Percentiles rank a stretch among this genome's conserved stretches.
phyloP scores from a whole-genome alignment of 1,140 invertebrate genomes.

The Hormaphis cornu region DNA sequence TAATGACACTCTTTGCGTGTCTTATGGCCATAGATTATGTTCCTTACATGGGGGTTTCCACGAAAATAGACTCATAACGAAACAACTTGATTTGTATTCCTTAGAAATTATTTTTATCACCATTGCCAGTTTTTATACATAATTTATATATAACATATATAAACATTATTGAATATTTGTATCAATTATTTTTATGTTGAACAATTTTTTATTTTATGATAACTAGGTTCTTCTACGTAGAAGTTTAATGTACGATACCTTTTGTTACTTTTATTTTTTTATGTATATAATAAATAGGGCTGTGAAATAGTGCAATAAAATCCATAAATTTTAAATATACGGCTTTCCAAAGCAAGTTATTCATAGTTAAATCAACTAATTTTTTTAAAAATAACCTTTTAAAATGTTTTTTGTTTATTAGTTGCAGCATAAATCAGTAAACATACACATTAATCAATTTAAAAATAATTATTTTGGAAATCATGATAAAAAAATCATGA shows the following conservation, averaged over 20 bases:
- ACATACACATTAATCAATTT: no score
- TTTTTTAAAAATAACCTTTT: no score
- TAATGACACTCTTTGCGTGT: conserved; percentile 98
- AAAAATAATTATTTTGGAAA: no score
- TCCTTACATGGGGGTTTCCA: conserved; percentile 59
- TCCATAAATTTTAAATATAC: no score
- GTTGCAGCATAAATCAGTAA: no score
- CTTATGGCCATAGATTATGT: conserved; percentile 94
- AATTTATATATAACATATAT: not conserved
- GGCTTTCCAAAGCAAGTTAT: no score
- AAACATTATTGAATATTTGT: not conserved
- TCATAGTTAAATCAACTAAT: no score
- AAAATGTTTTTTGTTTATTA: no score
- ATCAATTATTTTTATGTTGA: not conserved
- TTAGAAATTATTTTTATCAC: not conserved
- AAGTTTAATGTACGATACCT: not conserved
- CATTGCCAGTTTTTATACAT: not conserved
- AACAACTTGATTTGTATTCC: not conserved
- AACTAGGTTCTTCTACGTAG: not conserved
- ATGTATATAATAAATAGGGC: not conserved
- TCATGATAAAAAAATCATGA: no score
- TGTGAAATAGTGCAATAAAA: no score
- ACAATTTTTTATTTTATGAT: not conserved
- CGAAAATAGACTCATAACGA: not conserved
- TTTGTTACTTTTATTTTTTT: not conserved